Percentiles rank a stretch among this genome's conserved stretches.
Evolutionary conservation across 2,113 vertebrate species (phyloP).

Genomic region (Hemibagrus wyckioides): DNA sequence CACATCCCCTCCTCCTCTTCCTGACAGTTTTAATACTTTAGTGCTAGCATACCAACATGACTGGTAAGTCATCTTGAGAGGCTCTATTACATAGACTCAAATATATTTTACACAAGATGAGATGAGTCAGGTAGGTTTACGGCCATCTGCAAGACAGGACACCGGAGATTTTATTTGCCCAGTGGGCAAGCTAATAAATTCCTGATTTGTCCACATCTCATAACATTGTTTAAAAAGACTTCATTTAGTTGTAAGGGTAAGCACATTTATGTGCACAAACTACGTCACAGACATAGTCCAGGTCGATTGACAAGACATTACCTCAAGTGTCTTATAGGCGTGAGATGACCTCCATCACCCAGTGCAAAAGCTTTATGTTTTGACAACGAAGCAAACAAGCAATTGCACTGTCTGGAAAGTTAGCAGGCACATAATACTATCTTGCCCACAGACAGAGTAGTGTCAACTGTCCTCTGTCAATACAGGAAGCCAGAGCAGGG

Average conservation of each 20-base stretch:
- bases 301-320: background rate
- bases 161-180: background rate
- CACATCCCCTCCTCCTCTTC: background rate
- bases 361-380: background rate
- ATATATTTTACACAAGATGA: background rate
- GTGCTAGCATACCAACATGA: background rate
- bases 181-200: background rate
- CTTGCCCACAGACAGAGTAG: background rate
- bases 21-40: background rate
- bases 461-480: background rate
- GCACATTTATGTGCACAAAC: background rate
- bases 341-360: background rate
- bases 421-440: background rate
- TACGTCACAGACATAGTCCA: background rate
- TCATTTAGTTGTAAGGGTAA: background rate
- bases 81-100: background rate
- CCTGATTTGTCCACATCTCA: background rate
- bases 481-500: background rate
- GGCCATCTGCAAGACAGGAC: background rate
- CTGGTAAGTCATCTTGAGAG: background rate
- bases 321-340: slow-evolving; percentile 6
- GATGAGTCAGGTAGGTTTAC: background rate
- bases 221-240: background rate
- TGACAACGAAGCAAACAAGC: slow-evolving; percentile 9
- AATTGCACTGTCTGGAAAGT: background rate